Conservation (phyloP, 2,113 vertebrate species). For the Phyllostomus hastatus region DNA sequence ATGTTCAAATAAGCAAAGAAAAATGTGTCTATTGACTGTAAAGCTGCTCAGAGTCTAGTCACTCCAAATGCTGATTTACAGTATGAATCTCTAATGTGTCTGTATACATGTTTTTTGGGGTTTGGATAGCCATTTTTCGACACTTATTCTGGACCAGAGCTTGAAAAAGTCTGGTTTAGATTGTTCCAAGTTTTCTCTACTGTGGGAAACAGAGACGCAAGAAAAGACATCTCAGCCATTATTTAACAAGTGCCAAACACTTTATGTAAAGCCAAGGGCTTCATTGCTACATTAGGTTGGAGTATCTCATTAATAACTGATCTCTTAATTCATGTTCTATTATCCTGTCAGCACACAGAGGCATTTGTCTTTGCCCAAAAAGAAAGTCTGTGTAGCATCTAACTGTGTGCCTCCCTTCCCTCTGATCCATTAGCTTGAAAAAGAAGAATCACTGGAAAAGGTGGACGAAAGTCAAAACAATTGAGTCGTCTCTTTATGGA, state of each 20-base stretch:
- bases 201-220: background rate
- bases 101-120: background rate
- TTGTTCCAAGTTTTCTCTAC: background rate
- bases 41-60: background rate
- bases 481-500: constrained; percentile 59
- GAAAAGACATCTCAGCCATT: background rate
- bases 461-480: constrained; percentile 61
- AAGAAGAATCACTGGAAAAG: constrained; percentile 39
- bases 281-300: constrained; percentile 15
- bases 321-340: constrained; percentile 63
- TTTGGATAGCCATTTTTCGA: background rate
- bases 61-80: background rate
- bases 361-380: constrained; percentile 40
- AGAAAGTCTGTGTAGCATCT: background rate
- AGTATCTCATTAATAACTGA: constrained; percentile 62
- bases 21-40: background rate
- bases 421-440: constrained; percentile 56
- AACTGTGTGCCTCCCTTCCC: background rate
- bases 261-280: background rate
- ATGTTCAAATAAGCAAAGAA: background rate
- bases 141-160: background rate
- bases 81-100: background rate
- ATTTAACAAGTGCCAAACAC: constrained; percentile 30
- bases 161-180: background rate
- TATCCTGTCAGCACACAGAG: constrained; percentile 44